phyloP scores from a whole-genome alignment of 2,113 vertebrate genomes.

The Amazona guildingii region DNA sequence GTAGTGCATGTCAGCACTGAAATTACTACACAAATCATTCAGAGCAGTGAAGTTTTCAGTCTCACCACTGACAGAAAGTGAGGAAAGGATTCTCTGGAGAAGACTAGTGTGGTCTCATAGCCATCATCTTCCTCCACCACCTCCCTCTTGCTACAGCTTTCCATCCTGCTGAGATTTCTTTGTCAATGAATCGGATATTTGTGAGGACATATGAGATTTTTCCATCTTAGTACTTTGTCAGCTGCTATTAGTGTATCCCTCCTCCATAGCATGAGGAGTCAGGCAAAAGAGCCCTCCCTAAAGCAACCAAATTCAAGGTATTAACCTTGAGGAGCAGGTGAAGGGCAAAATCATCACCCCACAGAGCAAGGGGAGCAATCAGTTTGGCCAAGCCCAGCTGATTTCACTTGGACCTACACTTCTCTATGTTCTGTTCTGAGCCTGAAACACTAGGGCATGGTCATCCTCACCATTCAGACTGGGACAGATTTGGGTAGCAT shows the following conservation, averaged over 20 bases:
- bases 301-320: background rate
- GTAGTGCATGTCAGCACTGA: conserved; percentile 44
- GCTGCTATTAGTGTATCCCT: background rate
- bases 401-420: background rate
- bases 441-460: background rate
- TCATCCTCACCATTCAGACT: background rate
- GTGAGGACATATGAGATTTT: background rate
- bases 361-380: background rate
- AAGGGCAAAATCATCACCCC: background rate
- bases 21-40: conserved; percentile 66
- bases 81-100: background rate
- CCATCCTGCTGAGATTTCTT: background rate
- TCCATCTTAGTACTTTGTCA: background rate
- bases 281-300: background rate
- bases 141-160: background rate
- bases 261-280: background rate
- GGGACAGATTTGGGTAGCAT: background rate
- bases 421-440: background rate
- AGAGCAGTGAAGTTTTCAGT: background rate
- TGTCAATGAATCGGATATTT: background rate
- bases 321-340: background rate
- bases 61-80: background rate
- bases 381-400: background rate
- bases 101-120: background rate
- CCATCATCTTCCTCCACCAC: background rate